Conservation (phyloP, 1,140 invertebrate genomes). For the Hirudo medicinalis region DNA sequence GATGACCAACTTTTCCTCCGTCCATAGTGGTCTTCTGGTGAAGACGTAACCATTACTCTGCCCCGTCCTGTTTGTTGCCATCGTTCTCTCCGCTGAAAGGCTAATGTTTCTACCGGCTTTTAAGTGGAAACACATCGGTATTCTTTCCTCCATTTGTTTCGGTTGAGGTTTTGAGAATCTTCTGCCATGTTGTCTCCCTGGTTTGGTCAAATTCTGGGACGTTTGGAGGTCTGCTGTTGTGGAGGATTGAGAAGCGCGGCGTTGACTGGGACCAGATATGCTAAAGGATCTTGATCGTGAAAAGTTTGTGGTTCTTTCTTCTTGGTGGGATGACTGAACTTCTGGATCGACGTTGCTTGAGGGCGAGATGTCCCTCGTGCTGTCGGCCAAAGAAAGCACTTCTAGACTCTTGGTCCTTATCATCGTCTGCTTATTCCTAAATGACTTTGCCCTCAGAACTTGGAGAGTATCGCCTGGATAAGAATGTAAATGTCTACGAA, state of each 20-base stretch:
- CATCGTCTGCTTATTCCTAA: neutral
- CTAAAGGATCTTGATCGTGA: neutral
- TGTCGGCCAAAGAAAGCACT: neutral
- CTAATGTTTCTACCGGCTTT: slow-evolving; percentile 69
- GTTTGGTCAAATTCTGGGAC: too few relatives aligned
- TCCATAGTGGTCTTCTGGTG: slow-evolving; percentile 60
- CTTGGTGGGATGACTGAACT: neutral
- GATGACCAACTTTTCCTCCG: slow-evolving; percentile 67
- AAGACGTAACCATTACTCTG: slow-evolving; percentile 69
- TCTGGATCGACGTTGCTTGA: neutral
- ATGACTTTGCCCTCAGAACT: neutral
- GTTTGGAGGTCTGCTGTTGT: too few relatives aligned
- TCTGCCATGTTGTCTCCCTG: neutral
- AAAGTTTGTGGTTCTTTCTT: neutral
- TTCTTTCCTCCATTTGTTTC: slow-evolving; percentile 26
- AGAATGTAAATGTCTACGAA: neutral
- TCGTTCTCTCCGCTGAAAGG: slow-evolving; percentile 52
- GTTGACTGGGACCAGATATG: neutral
- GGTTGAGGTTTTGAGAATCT: slow-evolving; percentile 24
- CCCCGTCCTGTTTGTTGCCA: slow-evolving; percentile 62
- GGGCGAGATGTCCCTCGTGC: neutral
- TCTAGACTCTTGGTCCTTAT: neutral
- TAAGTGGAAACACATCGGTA: slow-evolving; percentile 40
- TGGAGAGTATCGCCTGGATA: neutral
- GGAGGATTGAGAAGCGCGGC: too few relatives aligned